Conservation (phyloP, 2,797 vertebrate species). For the Cossypha caffra region DNA sequence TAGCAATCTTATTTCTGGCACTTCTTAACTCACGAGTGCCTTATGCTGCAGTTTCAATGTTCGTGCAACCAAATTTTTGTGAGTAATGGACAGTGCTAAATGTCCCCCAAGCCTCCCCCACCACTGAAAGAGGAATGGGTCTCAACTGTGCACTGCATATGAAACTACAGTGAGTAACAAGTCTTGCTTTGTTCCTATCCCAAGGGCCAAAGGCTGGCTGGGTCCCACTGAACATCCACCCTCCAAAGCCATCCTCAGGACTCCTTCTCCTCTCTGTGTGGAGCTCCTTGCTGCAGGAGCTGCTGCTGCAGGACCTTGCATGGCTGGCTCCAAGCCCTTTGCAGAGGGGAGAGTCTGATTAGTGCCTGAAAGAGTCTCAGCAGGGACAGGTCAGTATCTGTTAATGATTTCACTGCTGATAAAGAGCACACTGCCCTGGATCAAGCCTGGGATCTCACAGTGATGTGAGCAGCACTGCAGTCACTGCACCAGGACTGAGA, state of each 20-base stretch:
- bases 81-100: neutral
- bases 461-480: neutral
- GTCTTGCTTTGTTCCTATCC: neutral
- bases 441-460: neutral
- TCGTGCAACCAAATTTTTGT: neutral
- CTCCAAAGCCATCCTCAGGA: neutral
- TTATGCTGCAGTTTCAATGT: neutral
- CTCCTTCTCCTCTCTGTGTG: accelerated
- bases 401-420: neutral
- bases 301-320: neutral
- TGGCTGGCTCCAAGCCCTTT: accelerated
- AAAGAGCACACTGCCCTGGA: neutral
- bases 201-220: neutral
- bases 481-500: accelerated
- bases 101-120: neutral
- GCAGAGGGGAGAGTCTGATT: neutral
- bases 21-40: neutral
- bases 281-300: neutral
- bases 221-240: neutral
- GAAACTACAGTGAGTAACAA: neutral
- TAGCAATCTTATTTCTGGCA: neutral
- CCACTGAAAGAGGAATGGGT: neutral
- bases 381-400: neutral
- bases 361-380: neutral
- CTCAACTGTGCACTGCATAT: neutral